phyloP scores from a whole-genome alignment of 2,888 invertebrate species.

The Troides helena region DNA sequence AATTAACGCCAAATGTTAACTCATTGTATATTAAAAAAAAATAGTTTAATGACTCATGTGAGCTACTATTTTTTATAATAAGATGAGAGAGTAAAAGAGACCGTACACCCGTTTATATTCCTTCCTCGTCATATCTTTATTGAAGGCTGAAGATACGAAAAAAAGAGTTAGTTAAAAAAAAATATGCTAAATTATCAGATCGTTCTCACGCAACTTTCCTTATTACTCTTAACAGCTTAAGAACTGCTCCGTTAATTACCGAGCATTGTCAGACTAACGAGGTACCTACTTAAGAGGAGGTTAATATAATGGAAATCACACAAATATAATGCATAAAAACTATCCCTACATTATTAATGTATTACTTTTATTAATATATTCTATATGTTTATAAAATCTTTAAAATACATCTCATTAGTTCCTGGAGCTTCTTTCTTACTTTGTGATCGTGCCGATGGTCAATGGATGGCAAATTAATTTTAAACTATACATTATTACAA shows the following conservation, averaged over 20 bases:
- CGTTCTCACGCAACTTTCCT: constrained; percentile 6
- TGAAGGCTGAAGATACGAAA: too few species aligned
- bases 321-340: background rate
- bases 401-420: too few species aligned
- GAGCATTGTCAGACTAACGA: constrained; percentile 5
- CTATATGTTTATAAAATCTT: too few species aligned
- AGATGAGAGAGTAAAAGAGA: background rate
- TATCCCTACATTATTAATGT: too few species aligned
- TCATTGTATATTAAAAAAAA: background rate
- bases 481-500: background rate
- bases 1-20: background rate
- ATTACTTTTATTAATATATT: too few species aligned
- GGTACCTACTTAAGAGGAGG: background rate
- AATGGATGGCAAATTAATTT: background rate
- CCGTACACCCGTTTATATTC: background rate
- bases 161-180: background rate
- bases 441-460: background rate
- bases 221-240: constrained; percentile 1
- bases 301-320: background rate
- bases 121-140: background rate
- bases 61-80: background rate
- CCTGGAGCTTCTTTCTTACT: background rate
- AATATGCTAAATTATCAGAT: background rate
- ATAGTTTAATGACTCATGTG: background rate
- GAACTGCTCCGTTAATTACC: constrained; percentile 1